A percentile compares a stretch with the other conserved stretches of the same genome.
Conservation (phyloP, 2,113 vertebrate genomes). For the Grammomys dolichurus region DNA sequence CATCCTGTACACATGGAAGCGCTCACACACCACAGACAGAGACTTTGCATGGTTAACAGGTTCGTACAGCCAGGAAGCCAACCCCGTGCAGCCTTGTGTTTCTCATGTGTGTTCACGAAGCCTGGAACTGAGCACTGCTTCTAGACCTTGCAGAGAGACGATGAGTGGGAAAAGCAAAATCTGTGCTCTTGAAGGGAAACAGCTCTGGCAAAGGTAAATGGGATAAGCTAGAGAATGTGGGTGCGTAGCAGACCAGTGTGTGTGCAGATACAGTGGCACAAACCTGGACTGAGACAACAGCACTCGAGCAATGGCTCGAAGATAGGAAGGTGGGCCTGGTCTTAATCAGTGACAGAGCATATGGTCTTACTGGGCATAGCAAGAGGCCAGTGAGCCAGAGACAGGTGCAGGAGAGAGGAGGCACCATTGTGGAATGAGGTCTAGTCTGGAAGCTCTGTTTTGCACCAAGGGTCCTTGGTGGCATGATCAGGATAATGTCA, state of each 20-base stretch:
- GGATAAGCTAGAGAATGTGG: neutral
- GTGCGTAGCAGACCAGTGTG: no score
- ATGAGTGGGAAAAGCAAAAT: neutral
- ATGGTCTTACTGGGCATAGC: neutral
- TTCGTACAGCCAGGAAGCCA: neutral
- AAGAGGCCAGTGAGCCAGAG: neutral
- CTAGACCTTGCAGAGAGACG: neutral
- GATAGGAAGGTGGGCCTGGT: neutral
- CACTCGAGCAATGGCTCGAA: neutral
- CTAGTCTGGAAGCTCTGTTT: neutral
- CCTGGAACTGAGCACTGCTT: neutral
- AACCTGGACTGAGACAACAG: neutral
- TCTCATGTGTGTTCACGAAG: neutral
- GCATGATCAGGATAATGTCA: neutral
- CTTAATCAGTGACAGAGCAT: neutral
- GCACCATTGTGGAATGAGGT: neutral
- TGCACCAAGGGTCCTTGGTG: neutral
- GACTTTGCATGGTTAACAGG: no score
- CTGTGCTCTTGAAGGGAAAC: neutral
- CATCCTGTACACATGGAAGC: no score
- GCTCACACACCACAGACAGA: no score
- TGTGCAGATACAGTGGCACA: neutral
- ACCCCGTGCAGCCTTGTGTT: neutral
- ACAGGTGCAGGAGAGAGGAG: neutral
- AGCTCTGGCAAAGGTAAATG: neutral